phyloP scores from a whole-genome alignment of 2,888 invertebrate species.

The Candidula unifasciata region DNA sequence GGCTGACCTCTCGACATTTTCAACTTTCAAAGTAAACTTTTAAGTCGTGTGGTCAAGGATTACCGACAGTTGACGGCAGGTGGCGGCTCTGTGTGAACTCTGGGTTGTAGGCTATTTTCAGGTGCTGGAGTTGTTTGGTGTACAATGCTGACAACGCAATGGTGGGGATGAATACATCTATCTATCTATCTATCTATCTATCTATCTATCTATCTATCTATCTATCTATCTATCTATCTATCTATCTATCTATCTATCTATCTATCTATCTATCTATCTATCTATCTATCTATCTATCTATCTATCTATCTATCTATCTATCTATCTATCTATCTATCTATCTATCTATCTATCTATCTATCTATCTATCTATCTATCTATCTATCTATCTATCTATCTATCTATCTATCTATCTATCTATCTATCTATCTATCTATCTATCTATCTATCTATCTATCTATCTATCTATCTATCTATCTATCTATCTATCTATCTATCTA shows the following conservation, averaged over 20 bases:
- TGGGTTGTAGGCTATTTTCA: neutral
- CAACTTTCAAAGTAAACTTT: neutral
- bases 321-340: conserved; percentile 8
- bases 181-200: conserved; percentile 20
- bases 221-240: conserved; percentile 21
- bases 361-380: conserved; percentile 8
- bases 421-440: conserved; percentile 7
- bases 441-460: conserved; percentile 8
- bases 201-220: conserved; percentile 19
- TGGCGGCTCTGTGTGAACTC: neutral
- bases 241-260: conserved; percentile 12
- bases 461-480: conserved; percentile 8
- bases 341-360: conserved; percentile 8
- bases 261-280: neutral
- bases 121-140: neutral
- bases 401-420: conserved; percentile 8
- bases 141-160: neutral
- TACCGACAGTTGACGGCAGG: neutral
- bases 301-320: conserved; percentile 8
- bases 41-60: conserved; percentile 29
- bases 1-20: conserved; percentile 40
- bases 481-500: conserved; percentile 8
- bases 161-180: neutral
- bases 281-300: conserved; percentile 8
- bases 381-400: conserved; percentile 8